phyloP scores from a whole-genome alignment of 2,113 vertebrate genomes.

The Phainopepla nitens region DNA sequence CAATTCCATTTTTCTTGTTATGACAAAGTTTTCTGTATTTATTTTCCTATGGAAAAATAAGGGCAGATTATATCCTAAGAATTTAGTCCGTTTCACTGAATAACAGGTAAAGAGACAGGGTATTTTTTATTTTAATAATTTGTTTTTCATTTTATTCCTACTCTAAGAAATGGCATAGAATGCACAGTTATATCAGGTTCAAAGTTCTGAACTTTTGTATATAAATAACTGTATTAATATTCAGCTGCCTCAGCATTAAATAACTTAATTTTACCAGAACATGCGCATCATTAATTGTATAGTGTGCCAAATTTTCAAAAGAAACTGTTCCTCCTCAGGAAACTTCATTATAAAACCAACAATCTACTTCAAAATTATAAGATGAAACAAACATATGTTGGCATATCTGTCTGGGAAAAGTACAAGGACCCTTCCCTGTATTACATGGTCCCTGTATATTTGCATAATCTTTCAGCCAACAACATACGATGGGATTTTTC shows the following conservation, averaged over 20 bases:
- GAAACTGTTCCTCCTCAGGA: neutral
- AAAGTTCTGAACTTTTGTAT: neutral
- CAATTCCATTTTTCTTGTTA: neutral
- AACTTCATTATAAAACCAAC: neutral
- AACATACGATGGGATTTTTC: neutral
- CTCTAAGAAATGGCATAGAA: neutral
- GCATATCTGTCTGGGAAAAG: neutral
- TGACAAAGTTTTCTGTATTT: neutral
- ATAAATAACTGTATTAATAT: neutral
- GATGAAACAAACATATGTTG: neutral
- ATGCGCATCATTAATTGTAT: neutral
- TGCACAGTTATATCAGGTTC: rapidly evolving
- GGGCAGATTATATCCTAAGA: neutral
- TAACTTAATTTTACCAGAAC: neutral
- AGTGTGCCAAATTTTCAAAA: neutral
- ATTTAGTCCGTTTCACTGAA: neutral
- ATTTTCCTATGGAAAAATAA: neutral
- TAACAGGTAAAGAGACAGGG: neutral
- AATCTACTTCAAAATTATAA: neutral
- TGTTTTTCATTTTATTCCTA: neutral
- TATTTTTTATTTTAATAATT: neutral
- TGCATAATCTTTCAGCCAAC: neutral
- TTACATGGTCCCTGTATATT: neutral
- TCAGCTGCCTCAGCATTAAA: neutral
- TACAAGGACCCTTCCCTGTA: neutral